Percentiles rank a stretch among this genome's conserved stretches.
Conservation (phyloP, 1,140 invertebrate genomes). For the Venustaconcha ellipsiformis region DNA sequence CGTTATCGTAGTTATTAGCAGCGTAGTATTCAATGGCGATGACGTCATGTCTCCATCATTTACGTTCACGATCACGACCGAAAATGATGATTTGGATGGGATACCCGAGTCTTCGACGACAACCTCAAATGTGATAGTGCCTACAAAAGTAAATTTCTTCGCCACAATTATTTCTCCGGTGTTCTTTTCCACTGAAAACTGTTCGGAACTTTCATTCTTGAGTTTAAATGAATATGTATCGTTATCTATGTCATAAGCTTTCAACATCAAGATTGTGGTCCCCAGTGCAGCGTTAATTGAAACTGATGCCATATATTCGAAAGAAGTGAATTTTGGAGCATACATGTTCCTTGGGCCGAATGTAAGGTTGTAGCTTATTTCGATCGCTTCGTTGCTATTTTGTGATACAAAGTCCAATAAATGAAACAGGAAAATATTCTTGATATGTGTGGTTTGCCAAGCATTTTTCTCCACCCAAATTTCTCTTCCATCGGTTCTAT, state of each 20-base stretch:
- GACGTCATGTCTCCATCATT: background rate
- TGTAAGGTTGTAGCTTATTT: conserved; percentile 5
- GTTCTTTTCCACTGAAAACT: background rate
- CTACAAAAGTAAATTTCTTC: background rate
- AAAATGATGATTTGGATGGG: background rate
- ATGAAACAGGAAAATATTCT: conserved; percentile 14
- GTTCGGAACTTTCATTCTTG: background rate
- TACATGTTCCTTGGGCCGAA: conserved; percentile 12
- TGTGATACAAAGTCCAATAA: conserved; percentile 17
- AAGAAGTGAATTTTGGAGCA: conserved; percentile 6
- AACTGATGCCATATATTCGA: background rate
- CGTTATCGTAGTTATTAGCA: background rate
- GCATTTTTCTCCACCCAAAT: conserved; percentile 28
- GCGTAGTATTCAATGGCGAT: too few species aligned
- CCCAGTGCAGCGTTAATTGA: background rate
- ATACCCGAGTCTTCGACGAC: conserved; percentile 7
- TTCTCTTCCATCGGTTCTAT: conserved; percentile 7
- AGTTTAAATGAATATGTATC: conserved; percentile 1
- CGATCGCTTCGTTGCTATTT: background rate
- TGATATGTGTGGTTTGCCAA: conserved; percentile 32
- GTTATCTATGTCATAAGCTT: conserved; percentile 10
- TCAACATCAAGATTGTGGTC: background rate
- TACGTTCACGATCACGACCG: background rate
- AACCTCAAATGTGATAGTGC: background rate
- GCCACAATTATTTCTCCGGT: background rate